Percentiles rank a stretch among this genome's conserved stretches.
These are phyloP conservation scores for Agrotis segetum DNA, from an alignment of 2,888 invertebrate species.

Conservation along the genomic window DNA sequence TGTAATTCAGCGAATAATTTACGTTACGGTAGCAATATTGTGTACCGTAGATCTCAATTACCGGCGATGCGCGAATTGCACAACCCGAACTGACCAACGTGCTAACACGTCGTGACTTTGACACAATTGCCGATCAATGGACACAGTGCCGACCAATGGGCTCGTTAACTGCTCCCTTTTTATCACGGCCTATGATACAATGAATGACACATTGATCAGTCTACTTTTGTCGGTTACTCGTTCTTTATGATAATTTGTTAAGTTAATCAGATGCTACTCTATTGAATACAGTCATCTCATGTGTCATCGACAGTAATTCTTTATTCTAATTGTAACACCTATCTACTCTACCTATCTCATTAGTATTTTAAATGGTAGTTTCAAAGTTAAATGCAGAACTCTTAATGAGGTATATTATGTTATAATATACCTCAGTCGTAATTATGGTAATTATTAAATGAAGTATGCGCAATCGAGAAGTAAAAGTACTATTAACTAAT, in stretches of 20 bases:
- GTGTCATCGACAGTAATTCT: constrained; percentile 38
- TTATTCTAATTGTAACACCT: constrained; percentile 22
- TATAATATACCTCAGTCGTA: constrained; percentile 10
- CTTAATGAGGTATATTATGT: constrained; percentile 11
- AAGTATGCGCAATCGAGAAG: constrained; percentile 31
- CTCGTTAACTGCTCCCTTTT: constrained; percentile 66
- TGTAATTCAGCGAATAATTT: constrained; percentile 55
- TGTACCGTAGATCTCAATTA: constrained; percentile 72
- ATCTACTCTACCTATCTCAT: constrained; percentile 2
- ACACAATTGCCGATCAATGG: constrained; percentile 86
- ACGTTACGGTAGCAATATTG: constrained; percentile 54
- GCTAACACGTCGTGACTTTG: constrained; percentile 88
- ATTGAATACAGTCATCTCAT: constrained; percentile 43
- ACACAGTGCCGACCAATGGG: constrained; percentile 70
- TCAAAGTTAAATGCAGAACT: constrained; percentile 18
- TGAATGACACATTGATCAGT: constrained; percentile 60
- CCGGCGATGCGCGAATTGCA: constrained; percentile 80
- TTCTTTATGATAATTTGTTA: constrained; percentile 46
- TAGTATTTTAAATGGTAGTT: neutral
- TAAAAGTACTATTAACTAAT: constrained; percentile 4
- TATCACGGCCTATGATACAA: constrained; percentile 57
- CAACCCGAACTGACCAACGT: constrained; percentile 79
- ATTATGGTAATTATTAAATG: constrained; percentile 21
- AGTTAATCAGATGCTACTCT: constrained; percentile 43
- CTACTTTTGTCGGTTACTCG: constrained; percentile 45